A percentile compares a stretch with the other conserved stretches of the same genome.
Evolutionary conservation across 1,140 invertebrate genomes (phyloP).

Genomic region (Bicyclus anynana): DNA sequence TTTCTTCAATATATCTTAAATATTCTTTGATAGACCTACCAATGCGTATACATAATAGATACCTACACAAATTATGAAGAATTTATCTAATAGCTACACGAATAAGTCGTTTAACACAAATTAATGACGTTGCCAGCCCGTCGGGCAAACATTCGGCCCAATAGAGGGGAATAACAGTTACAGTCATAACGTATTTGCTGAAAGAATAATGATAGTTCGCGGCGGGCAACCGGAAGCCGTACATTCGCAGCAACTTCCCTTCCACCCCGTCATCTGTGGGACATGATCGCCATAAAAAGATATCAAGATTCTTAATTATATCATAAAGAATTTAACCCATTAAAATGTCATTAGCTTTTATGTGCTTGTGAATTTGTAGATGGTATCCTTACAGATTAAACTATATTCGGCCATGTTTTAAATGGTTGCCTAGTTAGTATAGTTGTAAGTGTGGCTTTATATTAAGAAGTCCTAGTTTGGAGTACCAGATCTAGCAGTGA

Average conservation of each 20-base stretch:
- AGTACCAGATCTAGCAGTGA: no score
- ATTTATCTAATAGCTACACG: background rate
- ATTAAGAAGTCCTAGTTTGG: no score
- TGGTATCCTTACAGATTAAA: background rate
- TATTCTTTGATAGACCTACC: no score
- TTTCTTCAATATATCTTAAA: no score
- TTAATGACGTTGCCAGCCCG: conserved; percentile 14
- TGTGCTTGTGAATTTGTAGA: background rate
- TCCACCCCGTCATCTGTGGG: conserved; percentile 52
- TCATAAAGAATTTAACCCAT: conserved; percentile 17
- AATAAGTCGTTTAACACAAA: conserved; percentile 12
- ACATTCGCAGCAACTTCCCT: conserved; percentile 59
- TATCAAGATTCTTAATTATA: conserved; percentile 22
- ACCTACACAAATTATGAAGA: background rate
- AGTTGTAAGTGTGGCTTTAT: no score
- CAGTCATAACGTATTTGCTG: conserved; percentile 72
- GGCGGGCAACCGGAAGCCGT: conserved; percentile 48
- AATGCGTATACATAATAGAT: background rate
- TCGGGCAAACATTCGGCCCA: conserved; percentile 11
- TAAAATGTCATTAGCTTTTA: conserved; percentile 17
- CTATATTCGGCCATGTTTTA: no score
- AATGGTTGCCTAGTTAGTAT: no score
- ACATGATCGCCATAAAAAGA: conserved; percentile 24
- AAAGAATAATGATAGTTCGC: conserved; percentile 68
- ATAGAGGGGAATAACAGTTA: conserved; percentile 46